Evolutionary conservation across 2,888 invertebrate species (phyloP).

Genomic region (Eurytoma adleriae): DNA sequence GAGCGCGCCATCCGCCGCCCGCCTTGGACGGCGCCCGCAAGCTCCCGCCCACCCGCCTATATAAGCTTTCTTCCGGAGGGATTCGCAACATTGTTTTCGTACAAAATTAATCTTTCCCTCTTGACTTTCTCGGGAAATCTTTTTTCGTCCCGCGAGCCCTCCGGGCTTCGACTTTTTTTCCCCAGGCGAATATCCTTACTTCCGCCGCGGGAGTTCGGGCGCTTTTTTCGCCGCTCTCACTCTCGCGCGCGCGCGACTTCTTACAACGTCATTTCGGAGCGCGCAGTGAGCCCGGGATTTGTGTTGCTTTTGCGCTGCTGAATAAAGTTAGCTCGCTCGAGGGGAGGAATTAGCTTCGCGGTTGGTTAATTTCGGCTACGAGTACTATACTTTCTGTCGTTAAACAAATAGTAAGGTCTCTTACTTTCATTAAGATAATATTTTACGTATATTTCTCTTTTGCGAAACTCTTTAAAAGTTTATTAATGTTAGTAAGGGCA

Average conservation of each 20-base stretch:
- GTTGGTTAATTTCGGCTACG: neutral
- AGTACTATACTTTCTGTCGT: neutral
- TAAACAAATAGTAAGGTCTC: too few relatives aligned
- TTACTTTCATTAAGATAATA: too few relatives aligned
- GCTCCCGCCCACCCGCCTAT: constrained; percentile 19
- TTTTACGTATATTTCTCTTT: too few relatives aligned
- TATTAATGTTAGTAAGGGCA: too few relatives aligned
- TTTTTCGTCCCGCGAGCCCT: neutral
- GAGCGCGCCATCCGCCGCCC: neutral
- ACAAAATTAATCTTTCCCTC: constrained; percentile 55
- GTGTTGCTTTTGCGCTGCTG: neutral
- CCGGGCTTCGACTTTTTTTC: neutral
- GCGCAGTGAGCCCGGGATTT: neutral
- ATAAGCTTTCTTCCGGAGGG: constrained; percentile 7
- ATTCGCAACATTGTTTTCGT: constrained; percentile 57
- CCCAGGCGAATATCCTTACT: neutral
- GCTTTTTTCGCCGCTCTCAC: neutral
- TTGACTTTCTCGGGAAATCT: constrained; percentile 17
- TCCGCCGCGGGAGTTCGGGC: neutral
- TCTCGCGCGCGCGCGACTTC: neutral
- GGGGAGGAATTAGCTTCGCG: neutral
- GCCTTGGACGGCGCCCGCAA: constrained; percentile 23
- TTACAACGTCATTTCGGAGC: constrained; percentile 18
- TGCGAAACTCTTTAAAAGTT: too few relatives aligned
- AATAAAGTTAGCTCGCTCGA: constrained; percentile 16